Evolutionary conservation across 2,888 invertebrate genomes (phyloP).

Genomic region (Drosophila buzzatii): DNA sequence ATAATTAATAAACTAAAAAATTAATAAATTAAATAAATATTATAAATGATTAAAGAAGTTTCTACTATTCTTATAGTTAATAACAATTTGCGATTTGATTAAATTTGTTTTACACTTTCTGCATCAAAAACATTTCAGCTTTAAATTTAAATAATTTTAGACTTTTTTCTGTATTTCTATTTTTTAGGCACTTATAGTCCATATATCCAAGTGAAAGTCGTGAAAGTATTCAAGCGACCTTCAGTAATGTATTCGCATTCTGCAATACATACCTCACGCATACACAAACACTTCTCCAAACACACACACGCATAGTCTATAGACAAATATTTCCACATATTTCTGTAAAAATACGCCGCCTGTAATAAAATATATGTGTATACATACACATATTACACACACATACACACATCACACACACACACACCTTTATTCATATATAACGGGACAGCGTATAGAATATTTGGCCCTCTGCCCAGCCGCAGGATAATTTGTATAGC

Average conservation of each 20-base stretch:
- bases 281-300: not conserved
- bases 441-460: slow-evolving; percentile 19
- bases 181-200: not conserved
- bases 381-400: not conserved
- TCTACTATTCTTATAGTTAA: too few relatives aligned
- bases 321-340: slow-evolving; percentile 13
- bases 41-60: too few relatives aligned
- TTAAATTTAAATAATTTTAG: not conserved
- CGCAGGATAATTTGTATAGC: slow-evolving; percentile 77
- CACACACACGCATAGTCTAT: not conserved
- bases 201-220: slow-evolving; percentile 27
- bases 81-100: too few relatives aligned
- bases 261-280: slow-evolving; percentile 9
- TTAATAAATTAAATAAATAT: too few relatives aligned
- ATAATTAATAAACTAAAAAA: not conserved
- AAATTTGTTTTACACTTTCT: too few relatives aligned
- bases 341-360: slow-evolving; percentile 42
- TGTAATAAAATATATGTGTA: slow-evolving; percentile 32
- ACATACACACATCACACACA: not conserved
- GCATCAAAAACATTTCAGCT: too few relatives aligned
- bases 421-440: not conserved
- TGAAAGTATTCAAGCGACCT: slow-evolving; percentile 36
- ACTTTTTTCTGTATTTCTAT: not conserved
- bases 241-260: slow-evolving; percentile 36
- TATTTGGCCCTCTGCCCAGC: slow-evolving; percentile 61